Base-by-base conservation (phyloP, 2,113 vertebrate species). In the Tympanuchus pallidicinctus region DNA sequence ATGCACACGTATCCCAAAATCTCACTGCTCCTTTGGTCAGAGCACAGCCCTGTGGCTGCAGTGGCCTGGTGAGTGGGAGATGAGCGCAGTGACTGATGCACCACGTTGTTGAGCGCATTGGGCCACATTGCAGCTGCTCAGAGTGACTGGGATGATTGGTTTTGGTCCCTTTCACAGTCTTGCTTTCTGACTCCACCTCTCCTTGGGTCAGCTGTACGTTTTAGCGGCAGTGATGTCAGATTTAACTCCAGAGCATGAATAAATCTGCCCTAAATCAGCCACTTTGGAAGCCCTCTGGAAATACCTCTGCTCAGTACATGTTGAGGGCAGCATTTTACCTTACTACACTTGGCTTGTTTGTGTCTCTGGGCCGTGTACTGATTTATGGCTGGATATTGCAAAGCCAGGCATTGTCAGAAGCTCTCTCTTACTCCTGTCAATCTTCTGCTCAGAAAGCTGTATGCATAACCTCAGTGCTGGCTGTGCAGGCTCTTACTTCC, bases 321-420 rank as follows among this genome's bases (percentile, higher is more conserved):
- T 3, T 2, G 47, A 86, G 45, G 59, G 4, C 16, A 13, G 67
- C 21, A 1, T 47, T 86, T 40, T 54, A 18, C 42, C 65, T 21
- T 2, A 0, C 15, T 63, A n/a, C 56, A 11, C 0, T 0, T 27
- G 59, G 25, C 85, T 65, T 2, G 1, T 47, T 38, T 17, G 21
- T 38, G 8, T 2, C 59, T 32, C 15, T 0, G 3, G 27, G 30
- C 45, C 2, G 0, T 3, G 3, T 43, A 1, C n/a, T n/a, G 32
- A 1, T n/a, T 8, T 54, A 45, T 8, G 56, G 69, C 27, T 3
- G 4, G 34, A 65, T 1, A 36, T 30, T 27, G 64, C 82, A 78
- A 60, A 78, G 69, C 52, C 27, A 8, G 30, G 24, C 5, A 2
- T 34, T 36, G 10, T 32, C 56, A 42, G 18, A 52, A 85, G 52